Conservation (phyloP, 1,140 invertebrate species). For the Monomorium pharaonis region DNA sequence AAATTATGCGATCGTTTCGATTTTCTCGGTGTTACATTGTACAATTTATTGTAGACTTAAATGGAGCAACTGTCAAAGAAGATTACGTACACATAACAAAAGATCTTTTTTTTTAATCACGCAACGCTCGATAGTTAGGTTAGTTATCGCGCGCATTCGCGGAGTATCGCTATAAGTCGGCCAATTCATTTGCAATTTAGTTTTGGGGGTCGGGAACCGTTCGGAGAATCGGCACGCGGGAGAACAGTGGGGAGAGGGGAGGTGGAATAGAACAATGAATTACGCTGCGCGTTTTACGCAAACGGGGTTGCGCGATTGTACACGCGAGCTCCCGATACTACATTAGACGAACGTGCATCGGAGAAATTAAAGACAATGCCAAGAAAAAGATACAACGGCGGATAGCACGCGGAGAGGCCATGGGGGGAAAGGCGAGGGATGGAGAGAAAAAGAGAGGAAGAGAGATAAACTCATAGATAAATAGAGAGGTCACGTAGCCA, state of each 20-base stretch:
- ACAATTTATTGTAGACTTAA: background rate
- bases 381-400: conserved; percentile 48
- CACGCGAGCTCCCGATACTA: conserved; percentile 32
- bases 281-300: conserved; percentile 54
- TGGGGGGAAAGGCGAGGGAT: background rate
- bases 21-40: conserved; percentile 4
- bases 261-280: conserved; percentile 53
- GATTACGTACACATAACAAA: no score
- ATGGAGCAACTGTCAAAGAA: background rate
- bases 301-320: conserved; percentile 22
- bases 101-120: background rate
- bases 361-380: conserved; percentile 53
- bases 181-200: conserved; percentile 26
- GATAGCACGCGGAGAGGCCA: conserved; percentile 14
- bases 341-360: conserved; percentile 50
- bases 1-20: background rate
- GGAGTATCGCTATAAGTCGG: background rate
- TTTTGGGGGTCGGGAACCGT: conserved; percentile 37
- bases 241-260: conserved; percentile 51
- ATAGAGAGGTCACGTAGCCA: conserved; percentile 30
- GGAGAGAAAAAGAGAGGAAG: background rate
- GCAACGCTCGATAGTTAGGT: background rate
- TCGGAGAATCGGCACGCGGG: conserved; percentile 27
- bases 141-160: background rate
- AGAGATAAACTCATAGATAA: conserved; percentile 33